Evolutionary conservation across 2,113 vertebrate species (phyloP), one percentile per base, ranked within the genome.

Genomic region (Sorex araneus): DNA sequence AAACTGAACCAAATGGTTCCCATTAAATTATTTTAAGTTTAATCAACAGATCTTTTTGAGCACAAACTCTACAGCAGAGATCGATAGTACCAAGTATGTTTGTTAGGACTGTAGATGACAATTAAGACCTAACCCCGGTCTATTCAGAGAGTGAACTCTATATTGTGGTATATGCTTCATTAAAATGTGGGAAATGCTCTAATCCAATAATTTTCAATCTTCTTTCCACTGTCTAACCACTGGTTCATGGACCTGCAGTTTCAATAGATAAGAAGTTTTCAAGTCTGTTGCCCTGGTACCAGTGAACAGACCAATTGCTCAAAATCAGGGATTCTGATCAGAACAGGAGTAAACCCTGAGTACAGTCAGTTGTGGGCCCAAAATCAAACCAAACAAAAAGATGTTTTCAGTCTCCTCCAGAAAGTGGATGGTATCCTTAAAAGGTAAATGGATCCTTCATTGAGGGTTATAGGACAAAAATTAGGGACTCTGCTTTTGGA

Each of bases 121-220:
- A 74, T 78, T 74, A 79, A 79, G 47, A 64, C 32, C 83, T 83
- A 83, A 92, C 57, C 32, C 40, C 43, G 64, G 28, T 54, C 66
- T 83, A 4, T 8, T 69, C 32, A 54, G 30, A 64, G 25, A 74
- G 4, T 40, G 34, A 90, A 83, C 25, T 64, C 27, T 45, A 1
- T 45, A 25, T 89, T 50, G 57, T 64, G 36, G 89, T 79, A 82
- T 63, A 75, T 54, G 8, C 16, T 54, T 89, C 70, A 13, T 81
- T 81, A 74, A 12, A 57, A 45, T 19, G 36, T 50, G 40, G 54
- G 66, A 67, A 54, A 73, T 36, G n/a, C 36, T 28, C 21, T 67
- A 0, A 16, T 25, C 11, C 57, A 25, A 40, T 40, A 40, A 40
- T 40, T 40, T 40, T 40, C 40, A 40, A 7, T 7, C 40, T 40